These are phyloP conservation scores for Ammodytes dubius DNA, from an alignment of 2,113 vertebrate genomes.

Conservation along the genomic window DNA sequence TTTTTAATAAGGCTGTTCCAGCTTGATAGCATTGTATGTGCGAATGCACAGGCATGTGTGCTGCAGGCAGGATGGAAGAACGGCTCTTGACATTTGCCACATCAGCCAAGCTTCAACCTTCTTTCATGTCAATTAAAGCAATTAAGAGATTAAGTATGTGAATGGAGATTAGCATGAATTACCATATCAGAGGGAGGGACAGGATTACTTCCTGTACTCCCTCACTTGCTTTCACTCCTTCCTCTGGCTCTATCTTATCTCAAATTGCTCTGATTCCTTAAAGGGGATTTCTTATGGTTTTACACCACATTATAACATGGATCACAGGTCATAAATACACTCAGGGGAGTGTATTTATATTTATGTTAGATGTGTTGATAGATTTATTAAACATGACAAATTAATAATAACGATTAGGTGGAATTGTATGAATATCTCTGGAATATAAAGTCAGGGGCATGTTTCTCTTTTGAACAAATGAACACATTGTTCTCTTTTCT, in stretches of 20 bases:
- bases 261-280: constrained; percentile 13
- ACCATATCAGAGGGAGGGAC: constrained; percentile 63
- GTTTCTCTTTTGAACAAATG: not conserved
- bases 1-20: not conserved
- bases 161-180: constrained; percentile 78
- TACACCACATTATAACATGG: not conserved
- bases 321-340: not conserved
- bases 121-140: constrained; percentile 80
- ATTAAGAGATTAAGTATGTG: constrained; percentile 77
- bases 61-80: constrained; percentile 17
- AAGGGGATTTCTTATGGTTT: constrained; percentile 3
- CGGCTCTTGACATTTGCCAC: constrained; percentile 58
- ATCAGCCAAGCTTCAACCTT: constrained; percentile 55
- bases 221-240: constrained; percentile 6
- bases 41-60: not conserved
- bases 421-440: not conserved
- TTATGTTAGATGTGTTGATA: not conserved
- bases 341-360: not conserved
- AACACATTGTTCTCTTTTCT: not conserved
- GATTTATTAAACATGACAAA: not conserved
- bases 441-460: not conserved
- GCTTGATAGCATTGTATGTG: not conserved
- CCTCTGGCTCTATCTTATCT: constrained; percentile 28
- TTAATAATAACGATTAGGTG: not conserved
- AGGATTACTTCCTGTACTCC: constrained; percentile 50